Conservation (phyloP, 2,797 vertebrate species). For the Adrianichthys oophorus region DNA sequence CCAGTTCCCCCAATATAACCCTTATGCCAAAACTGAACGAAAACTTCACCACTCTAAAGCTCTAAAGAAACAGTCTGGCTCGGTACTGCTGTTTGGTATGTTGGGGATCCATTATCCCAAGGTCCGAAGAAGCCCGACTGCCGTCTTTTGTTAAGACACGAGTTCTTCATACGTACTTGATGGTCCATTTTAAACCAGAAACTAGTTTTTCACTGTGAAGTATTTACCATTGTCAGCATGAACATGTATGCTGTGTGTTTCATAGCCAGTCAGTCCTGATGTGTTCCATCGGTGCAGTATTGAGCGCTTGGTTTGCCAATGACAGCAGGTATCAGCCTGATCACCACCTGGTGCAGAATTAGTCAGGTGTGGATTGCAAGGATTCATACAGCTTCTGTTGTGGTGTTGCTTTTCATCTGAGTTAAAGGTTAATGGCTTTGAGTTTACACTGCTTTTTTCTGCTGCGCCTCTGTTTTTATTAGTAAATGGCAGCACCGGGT, state of each 20-base stretch:
- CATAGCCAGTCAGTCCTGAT: neutral
- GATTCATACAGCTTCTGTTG: conserved; percentile 9
- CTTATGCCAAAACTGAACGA: too few species aligned
- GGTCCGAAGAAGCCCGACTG: too few species aligned
- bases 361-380: conserved; percentile 1
- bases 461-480: neutral
- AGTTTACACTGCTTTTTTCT: conserved; percentile 7
- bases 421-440: conserved; percentile 8
- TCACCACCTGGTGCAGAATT: neutral
- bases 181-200: neutral
- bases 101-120: too few species aligned
- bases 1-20: too few species aligned
- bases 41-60: too few species aligned
- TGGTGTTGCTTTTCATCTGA: conserved; percentile 7
- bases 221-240: conserved; percentile 1
- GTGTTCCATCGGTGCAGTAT: neutral
- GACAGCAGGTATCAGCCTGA: neutral
- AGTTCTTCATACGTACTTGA: too few species aligned
- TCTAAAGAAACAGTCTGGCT: too few species aligned
- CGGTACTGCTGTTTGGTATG: too few species aligned
- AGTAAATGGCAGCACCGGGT: neutral
- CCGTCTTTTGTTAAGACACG: too few species aligned
- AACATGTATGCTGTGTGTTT: neutral
- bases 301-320: neutral
- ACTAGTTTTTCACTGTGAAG: neutral